These are phyloP conservation scores for Etheostoma nigrum DNA, from an alignment of 2,797 vertebrate species.

Conservation along the genomic window DNA sequence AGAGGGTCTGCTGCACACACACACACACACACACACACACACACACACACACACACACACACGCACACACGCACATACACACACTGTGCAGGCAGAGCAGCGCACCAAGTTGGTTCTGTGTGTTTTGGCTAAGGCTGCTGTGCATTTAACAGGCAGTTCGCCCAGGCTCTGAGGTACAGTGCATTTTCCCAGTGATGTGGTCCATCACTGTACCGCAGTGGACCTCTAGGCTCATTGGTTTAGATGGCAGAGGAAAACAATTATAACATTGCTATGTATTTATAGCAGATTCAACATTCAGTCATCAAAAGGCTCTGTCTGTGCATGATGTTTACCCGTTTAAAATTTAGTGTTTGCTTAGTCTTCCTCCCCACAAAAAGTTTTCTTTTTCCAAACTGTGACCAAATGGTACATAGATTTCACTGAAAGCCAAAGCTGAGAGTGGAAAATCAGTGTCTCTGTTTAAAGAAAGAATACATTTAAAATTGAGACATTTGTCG, in stretches of 20 bases:
- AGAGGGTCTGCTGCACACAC: slow-evolving; percentile 30
- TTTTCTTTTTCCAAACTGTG: slow-evolving; percentile 53
- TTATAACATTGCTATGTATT: slow-evolving; percentile 80
- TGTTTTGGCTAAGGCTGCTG: slow-evolving; percentile 79
- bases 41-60: slow-evolving; percentile 34
- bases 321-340: slow-evolving; percentile 74
- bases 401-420: slow-evolving; percentile 61
- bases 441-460: slow-evolving; percentile 69
- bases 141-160: slow-evolving; percentile 82
- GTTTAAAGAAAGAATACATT: slow-evolving; percentile 53
- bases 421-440: slow-evolving; percentile 50
- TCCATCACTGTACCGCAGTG: slow-evolving; percentile 76
- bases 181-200: slow-evolving; percentile 82
- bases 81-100: slow-evolving; percentile 58
- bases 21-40: slow-evolving; percentile 29
- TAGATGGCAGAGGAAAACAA: slow-evolving; percentile 83
- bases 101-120: slow-evolving; percentile 72
- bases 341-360: slow-evolving; percentile 77
- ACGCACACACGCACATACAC: slow-evolving; percentile 24
- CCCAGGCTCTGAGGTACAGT: slow-evolving; percentile 78
- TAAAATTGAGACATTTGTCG: slow-evolving; percentile 48
- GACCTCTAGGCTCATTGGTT: slow-evolving; percentile 77
- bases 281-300: slow-evolving; percentile 83
- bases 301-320: slow-evolving; percentile 74
- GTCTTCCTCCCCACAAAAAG: slow-evolving; percentile 70